Base-by-base conservation (phyloP, 2,888 invertebrate species). In the Pycnomerus fuliginosus region DNA sequence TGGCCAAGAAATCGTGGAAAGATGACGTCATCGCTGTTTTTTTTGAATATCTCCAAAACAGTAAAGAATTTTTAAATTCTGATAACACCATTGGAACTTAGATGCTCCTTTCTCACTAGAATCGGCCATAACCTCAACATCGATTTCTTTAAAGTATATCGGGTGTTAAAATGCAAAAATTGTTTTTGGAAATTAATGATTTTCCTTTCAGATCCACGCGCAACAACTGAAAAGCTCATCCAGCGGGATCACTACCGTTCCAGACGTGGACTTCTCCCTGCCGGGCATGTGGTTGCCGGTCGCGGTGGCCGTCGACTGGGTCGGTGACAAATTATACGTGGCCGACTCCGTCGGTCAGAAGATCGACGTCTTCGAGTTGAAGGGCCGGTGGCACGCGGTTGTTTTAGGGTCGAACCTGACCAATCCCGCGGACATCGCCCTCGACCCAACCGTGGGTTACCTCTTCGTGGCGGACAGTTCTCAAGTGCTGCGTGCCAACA, bases 221-320 rank as follows among this genome's bases (percentile, higher is more conserved):
- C 82, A 82, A 61, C 77, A 74, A 50, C 67, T 82, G 48, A 74
- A 70, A 17, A 32, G 24, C 22, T 24, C 8, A 4, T 71, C 74
- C 1, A 73, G 69, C 3, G 76, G 76, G 23, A 53, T 74, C 14
- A 58, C 69, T n/a, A 60, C 66, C 20, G 77, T 75, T 52, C 68
- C 74, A 10, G 80, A 80, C 48, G 71, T 74, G 3, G 89, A 89
- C 62, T 84, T 91, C 52, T 77, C 83, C 0, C 74, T 90, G 16
- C 84, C 90, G 0, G 90, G 90, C 0, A 88, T 90, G 0, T 93
- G 93, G 92, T 80, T 89, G 0, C 94, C 94, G 0, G 87, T 90
- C 0, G 87, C 93, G 0, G 70, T 98, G 33, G 96, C 98, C 4
- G 88, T 97, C 10, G 98, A 98, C 74, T 99, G 97, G 94, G 84